Evolutionary conservation across 2,888 invertebrate genomes (phyloP), one percentile per base, ranked within the genome.

Genomic region (Tachina lurida): DNA sequence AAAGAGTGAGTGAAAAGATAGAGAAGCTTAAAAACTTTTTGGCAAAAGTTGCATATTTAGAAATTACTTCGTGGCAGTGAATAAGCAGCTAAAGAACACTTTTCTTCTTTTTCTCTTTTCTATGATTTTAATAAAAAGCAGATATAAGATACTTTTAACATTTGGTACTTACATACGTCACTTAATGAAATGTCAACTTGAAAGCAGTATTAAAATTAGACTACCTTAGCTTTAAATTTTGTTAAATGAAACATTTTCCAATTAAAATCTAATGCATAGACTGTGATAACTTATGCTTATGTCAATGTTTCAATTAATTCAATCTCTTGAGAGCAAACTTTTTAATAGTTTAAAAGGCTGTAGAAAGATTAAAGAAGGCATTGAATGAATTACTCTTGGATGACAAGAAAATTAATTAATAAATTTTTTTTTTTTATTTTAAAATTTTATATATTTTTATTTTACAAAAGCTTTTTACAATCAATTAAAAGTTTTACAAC

Each of bases 31-130:
- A 60, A n/a, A 39, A 31, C 5, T 31, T 31, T 58, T 60, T 49
- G 17, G 19, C 62, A 54, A 43, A n/a, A 63, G 54, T 63, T 75
- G 75, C 54, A 31, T 31, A 31, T 31, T 54, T 17, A 65, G 19
- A 2, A 49, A 31, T 73, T 54, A 9, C 41, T 54, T 41, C 52
- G 9, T 39, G 10, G 12, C 4, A 22, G 22, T 8, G 39, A 60
- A 41, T 41, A 60, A 41, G 60, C 9, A 60, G 5, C 3, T 10
- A 60, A 60, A 17, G 17, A 0, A 3, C 3, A 60, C 2, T 5
- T 22, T 56, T 3, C 13, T 56, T 13, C 7, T 13, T 56, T 5
- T 7, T 56, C 12, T 56, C 1, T 12, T 1, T 31, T 31, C 31
- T 31, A 31, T 31, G 31, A 31, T 7, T 31, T 31, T 31, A 31